These are phyloP conservation scores for Anthopleura sola DNA, from an alignment of 64 coral and sea anemone species.

Conservation along the genomic window DNA sequence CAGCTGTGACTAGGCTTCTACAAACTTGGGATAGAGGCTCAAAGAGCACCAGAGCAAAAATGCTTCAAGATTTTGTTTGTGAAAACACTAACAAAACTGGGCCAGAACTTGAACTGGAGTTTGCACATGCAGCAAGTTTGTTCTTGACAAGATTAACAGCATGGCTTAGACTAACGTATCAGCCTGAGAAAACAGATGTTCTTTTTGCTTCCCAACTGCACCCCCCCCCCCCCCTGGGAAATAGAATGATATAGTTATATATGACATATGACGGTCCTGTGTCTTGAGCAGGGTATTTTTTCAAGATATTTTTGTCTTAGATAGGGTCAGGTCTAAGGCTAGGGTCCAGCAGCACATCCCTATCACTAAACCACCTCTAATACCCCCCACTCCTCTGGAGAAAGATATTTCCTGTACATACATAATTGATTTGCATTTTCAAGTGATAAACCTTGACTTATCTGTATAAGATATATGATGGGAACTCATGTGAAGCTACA, in stretches of 20 bases:
- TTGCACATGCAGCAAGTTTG: conserved; percentile 94
- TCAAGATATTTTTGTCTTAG: too few relatives aligned
- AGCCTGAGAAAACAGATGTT: too few relatives aligned
- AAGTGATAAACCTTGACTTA: conserved; percentile 23
- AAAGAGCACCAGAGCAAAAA: conserved; percentile 68
- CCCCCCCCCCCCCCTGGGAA: too few relatives aligned
- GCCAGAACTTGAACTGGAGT: conserved; percentile 90
- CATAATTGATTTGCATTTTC: neutral
- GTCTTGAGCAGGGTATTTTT: too few relatives aligned
- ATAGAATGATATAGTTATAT: too few relatives aligned
- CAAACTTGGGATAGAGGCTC: conserved; percentile 94
- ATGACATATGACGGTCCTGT: too few relatives aligned
- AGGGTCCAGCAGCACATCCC: too few relatives aligned
- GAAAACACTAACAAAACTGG: conserved; percentile 89
- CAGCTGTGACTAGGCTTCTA: conserved; percentile 67
- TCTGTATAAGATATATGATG: conserved; percentile 79
- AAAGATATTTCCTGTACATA: conserved; percentile 9
- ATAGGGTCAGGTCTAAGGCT: too few relatives aligned
- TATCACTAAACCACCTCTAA: too few relatives aligned
- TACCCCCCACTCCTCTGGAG: too few relatives aligned
- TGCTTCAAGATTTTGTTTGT: conserved; percentile 87
- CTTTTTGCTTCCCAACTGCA: too few relatives aligned
- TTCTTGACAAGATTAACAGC: conserved; percentile 93
- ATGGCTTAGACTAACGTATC: conserved; percentile 97
- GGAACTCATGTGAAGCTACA: conserved; percentile 82